Percentiles rank a stretch among this genome's conserved stretches.
These are phyloP conservation scores for Rafetus swinhoei DNA, from an alignment of 2,113 vertebrate genomes.

Conservation along the genomic window DNA sequence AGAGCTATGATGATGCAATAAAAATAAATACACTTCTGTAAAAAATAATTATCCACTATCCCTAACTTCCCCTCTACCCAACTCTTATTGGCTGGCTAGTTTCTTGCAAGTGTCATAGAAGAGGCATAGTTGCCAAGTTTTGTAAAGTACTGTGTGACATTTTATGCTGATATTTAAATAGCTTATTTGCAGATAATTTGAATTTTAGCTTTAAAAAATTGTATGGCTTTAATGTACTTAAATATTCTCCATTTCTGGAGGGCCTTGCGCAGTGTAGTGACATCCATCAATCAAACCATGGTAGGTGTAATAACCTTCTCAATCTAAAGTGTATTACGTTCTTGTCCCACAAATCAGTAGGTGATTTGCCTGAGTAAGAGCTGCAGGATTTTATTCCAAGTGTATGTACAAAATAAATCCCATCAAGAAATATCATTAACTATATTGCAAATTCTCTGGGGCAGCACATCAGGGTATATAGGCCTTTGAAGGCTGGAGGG, in stretches of 20 bases:
- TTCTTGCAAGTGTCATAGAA: not conserved
- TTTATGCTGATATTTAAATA: not conserved
- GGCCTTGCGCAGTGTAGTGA: not conserved
- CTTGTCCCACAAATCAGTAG: not conserved
- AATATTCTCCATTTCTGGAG: not conserved
- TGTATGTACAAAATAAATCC: not conserved
- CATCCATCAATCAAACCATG: not conserved
- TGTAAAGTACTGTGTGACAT: slow-evolving; percentile 3
- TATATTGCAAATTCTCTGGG: not conserved
- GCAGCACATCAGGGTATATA: not conserved
- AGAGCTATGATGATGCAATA: not conserved
- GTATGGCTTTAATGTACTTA: not conserved
- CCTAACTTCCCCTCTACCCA: not conserved
- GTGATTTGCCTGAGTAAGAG: not conserved
- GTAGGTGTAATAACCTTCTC: not conserved
- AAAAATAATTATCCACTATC: not conserved
- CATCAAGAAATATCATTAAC: not conserved
- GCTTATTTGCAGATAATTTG: slow-evolving; percentile 9
- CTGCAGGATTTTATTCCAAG: not conserved
- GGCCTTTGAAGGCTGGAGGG: slow-evolving; percentile 21
- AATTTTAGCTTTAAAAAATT: not conserved
- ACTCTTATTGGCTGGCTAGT: not conserved
- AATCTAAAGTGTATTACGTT: not conserved
- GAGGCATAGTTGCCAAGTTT: not conserved
- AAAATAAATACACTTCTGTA: not conserved